These are phyloP conservation scores for Cheumatopsyche charites DNA, from an alignment of 1,140 invertebrate genomes.

Conservation along the genomic window DNA sequence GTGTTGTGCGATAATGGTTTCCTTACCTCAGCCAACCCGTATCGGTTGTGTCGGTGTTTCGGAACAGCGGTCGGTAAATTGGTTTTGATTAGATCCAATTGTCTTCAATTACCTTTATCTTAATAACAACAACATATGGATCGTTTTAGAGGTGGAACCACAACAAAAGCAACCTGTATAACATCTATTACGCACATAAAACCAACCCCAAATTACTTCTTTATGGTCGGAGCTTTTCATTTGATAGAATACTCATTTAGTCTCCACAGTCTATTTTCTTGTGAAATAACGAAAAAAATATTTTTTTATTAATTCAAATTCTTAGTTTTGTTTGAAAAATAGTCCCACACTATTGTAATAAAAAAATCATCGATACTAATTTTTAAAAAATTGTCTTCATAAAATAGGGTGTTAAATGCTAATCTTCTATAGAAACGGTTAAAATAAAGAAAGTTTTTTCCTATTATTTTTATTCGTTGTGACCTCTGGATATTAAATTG, in stretches of 20 bases:
- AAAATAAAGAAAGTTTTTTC: too few species aligned
- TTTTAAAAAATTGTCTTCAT: background rate
- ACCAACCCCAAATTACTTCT: slow-evolving; percentile 36
- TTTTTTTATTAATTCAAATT: too few species aligned
- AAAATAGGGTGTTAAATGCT: too few species aligned
- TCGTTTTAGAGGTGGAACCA: slow-evolving; percentile 32
- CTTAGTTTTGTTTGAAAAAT: background rate
- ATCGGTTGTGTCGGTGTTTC: slow-evolving; percentile 22
- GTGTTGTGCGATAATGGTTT: background rate
- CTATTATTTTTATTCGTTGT: too few species aligned
- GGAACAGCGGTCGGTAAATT: slow-evolving; percentile 44
- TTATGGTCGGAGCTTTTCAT: slow-evolving; percentile 31
- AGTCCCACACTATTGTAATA: background rate
- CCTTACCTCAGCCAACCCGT: slow-evolving; percentile 32
- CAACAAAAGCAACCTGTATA: slow-evolving; percentile 25
- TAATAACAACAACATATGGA: slow-evolving; percentile 34
- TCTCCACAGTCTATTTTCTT: too few species aligned
- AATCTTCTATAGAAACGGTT: too few species aligned
- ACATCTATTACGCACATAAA: slow-evolving; percentile 13
- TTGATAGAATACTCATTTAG: too few species aligned
- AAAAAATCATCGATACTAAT: background rate
- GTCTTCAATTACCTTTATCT: slow-evolving; percentile 48
- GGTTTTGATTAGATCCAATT: slow-evolving; percentile 47
- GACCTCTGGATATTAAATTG: too few species aligned
- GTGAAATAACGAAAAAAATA: too few species aligned